Evolutionary conservation across 2,888 invertebrate species (phyloP).

Genomic region (Troides aeacus): DNA sequence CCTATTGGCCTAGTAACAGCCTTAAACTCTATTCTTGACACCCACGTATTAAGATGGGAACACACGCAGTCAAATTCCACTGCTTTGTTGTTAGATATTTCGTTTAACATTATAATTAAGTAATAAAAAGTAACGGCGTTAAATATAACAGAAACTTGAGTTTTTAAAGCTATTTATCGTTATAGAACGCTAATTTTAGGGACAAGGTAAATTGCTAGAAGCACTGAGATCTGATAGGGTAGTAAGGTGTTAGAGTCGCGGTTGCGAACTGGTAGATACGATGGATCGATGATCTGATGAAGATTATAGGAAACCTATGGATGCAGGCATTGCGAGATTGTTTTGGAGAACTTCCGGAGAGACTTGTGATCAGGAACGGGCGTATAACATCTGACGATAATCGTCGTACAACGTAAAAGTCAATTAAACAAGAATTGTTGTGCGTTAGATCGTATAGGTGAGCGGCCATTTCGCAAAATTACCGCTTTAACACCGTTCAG

Average conservation of each 20-base stretch:
- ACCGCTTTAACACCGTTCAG: conserved; percentile 51
- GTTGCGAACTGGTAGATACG: not conserved
- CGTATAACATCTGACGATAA: conserved; percentile 13
- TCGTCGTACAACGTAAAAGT: conserved; percentile 26
- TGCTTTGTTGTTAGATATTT: no score
- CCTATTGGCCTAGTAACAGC: no score
- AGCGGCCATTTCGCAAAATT: conserved; percentile 62
- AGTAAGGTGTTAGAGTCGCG: not conserved
- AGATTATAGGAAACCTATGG: not conserved
- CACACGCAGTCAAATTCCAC: no score
- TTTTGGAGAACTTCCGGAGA: not conserved
- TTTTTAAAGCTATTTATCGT: no score
- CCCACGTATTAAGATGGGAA: no score
- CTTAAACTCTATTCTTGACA: no score
- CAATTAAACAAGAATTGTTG: conserved; percentile 27
- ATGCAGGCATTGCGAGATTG: not conserved
- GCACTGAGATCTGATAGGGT: not conserved
- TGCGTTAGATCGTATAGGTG: conserved; percentile 29
- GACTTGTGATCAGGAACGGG: not conserved
- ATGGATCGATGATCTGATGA: not conserved
- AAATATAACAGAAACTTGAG: no score
- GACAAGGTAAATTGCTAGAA: no score
- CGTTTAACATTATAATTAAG: no score
- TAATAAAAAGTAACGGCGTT: no score
- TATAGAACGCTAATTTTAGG: no score